These are phyloP conservation scores for Copidosoma aretas DNA, from an alignment of 2,888 invertebrate genomes.

Conservation along the genomic window DNA sequence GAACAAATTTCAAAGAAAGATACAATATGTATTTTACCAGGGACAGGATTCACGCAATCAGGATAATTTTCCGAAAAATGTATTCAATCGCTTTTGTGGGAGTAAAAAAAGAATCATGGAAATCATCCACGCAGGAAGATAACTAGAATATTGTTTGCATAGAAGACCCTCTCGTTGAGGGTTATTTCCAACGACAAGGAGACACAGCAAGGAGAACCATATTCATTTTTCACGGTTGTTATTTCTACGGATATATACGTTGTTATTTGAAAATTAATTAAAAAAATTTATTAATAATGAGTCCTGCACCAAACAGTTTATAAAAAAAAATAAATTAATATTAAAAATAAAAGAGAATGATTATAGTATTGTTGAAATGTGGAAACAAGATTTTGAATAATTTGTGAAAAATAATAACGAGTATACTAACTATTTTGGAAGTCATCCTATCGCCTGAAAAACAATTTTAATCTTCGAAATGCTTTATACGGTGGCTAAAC, in stretches of 20 bases:
- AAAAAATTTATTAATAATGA: neutral
- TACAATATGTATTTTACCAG: too few relatives aligned
- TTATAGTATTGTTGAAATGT: neutral
- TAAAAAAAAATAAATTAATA: neutral
- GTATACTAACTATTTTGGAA: too few relatives aligned
- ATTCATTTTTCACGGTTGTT: neutral
- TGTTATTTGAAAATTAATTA: neutral
- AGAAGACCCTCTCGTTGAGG: neutral
- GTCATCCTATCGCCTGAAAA: too few relatives aligned
- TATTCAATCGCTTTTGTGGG: too few relatives aligned
- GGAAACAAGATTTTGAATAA: neutral
- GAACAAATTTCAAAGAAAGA: too few relatives aligned
- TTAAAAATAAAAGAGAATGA: neutral
- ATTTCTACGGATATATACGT: neutral
- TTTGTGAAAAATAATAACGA: neutral
- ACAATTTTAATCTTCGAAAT: too few relatives aligned
- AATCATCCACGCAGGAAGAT: neutral
- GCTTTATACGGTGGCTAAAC: too few relatives aligned
- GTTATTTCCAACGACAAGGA: neutral
- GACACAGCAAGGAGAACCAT: neutral
- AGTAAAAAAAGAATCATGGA: too few relatives aligned
- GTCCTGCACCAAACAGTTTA: neutral
- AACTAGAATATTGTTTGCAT: neutral
- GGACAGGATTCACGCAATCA: too few relatives aligned
- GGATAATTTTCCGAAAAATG: too few relatives aligned